Evolutionary conservation across 1,140 invertebrate species (phyloP).

Genomic region (Gonatopus flavifemur): DNA sequence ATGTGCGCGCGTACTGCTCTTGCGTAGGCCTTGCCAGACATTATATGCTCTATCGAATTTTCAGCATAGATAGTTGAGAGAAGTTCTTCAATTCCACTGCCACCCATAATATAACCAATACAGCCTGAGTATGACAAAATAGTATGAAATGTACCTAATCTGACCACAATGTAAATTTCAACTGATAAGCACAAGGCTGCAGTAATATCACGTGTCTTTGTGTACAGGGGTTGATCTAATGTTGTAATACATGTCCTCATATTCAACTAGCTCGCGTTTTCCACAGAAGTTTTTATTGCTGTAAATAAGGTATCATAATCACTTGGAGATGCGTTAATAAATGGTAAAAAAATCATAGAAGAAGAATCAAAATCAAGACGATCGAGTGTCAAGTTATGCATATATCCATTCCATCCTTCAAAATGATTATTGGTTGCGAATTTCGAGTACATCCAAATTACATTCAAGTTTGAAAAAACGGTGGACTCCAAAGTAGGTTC

Average conservation of each 20-base stretch:
- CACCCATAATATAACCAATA: slow-evolving; percentile 2
- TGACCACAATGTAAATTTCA: slow-evolving; percentile 26
- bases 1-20: no score
- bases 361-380: no score
- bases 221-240: slow-evolving; percentile 1
- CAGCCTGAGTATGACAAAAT: slow-evolving; percentile 13
- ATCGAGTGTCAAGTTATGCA: slow-evolving; percentile 2
- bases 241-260: no score
- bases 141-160: slow-evolving; percentile 13
- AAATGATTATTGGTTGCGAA: background rate
- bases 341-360: no score
- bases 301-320: no score
- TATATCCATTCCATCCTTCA: background rate
- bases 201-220: slow-evolving; percentile 24
- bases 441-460: background rate
- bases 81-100: background rate
- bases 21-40: no score
- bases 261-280: no score
- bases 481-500: background rate
- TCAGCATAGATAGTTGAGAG: background rate
- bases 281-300: no score
- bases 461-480: background rate
- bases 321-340: no score
- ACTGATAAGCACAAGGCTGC: slow-evolving; percentile 35
- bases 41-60: background rate